Evolutionary conservation across 1,140 invertebrate genomes (phyloP), one percentile per base, ranked within the genome.

Genomic region (Orchesella cincta): DNA sequence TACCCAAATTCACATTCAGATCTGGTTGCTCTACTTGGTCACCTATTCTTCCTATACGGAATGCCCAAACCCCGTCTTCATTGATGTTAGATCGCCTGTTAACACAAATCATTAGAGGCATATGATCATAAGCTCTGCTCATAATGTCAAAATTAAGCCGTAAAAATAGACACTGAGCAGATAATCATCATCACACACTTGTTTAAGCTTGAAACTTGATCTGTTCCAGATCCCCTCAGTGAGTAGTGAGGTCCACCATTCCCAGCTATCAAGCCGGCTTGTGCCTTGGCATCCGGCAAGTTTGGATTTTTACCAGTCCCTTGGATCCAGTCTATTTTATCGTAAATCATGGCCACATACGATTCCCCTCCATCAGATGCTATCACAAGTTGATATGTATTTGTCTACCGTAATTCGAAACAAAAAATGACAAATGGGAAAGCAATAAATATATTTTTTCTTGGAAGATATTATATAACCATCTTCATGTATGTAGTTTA

Each of bases 261-360:
- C 52, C 90, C 90, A 23, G 92, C 90, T 77, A 96, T 91, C 81
- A 98, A 93, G n/a, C 94, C 95, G 73, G 92, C 94, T 86, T 98
- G 96, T 20, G 94, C 95, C 79, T 93, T 91, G 0, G 94, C 93
- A 84, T 98, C 94, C 1, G 92, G 92, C 2, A 92, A 80, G 29
- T 91, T 91, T 1, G 87, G 85, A 31, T 84, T 85, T 79, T 90
- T 89, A 76, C 88, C 89, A 16, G 85, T 84, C 57, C 91, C 92
- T 85, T 94, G 91, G 54, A 96, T 91, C 96, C 96, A 98, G 83
- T 95, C 91, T 52, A 98, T 92, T 0, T 95, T 94, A 81, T 91
- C 88, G 85, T 98, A 98, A 51, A 96, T 85, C 81, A 97, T 90
- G 82, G 95, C 90, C 0, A 91, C 92, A 84, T 92, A 98, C 14